Conservation (phyloP, 1,140 invertebrate species). For the Drosophila tsacasi region DNA sequence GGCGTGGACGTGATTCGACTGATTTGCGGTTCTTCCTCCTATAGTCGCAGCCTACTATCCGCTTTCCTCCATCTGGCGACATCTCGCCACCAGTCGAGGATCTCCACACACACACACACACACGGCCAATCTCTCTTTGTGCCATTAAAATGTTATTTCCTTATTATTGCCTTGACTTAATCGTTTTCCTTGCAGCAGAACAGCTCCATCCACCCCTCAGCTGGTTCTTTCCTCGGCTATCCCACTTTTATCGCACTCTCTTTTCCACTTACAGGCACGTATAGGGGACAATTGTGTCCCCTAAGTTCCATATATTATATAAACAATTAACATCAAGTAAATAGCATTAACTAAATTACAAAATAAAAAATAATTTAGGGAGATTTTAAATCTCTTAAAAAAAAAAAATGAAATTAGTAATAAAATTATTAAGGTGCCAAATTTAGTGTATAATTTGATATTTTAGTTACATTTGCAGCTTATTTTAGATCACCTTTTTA, state of each 20-base stretch:
- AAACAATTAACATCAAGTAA: background rate
- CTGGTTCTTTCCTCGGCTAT: slow-evolving; percentile 12
- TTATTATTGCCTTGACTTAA: slow-evolving; percentile 80
- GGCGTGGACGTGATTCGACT: slow-evolving; percentile 36
- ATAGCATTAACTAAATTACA: background rate
- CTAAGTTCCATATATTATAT: slow-evolving; percentile 3
- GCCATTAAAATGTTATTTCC: slow-evolving; percentile 82
- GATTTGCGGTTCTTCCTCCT: slow-evolving; percentile 39
- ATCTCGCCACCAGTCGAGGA: slow-evolving; percentile 11
- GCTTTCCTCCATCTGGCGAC: background rate
- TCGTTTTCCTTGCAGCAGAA: slow-evolving; percentile 55
- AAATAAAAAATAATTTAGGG: background rate
- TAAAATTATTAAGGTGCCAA: background rate
- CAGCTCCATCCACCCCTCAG: background rate
- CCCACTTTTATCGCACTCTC: slow-evolving; percentile 50
- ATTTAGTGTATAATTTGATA: too few relatives aligned
- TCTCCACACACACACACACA: slow-evolving; percentile 9
- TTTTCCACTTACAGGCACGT: slow-evolving; percentile 13
- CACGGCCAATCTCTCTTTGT: slow-evolving; percentile 37
- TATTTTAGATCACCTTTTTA: background rate
- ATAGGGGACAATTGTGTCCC: slow-evolving; percentile 58
- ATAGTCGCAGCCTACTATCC: slow-evolving; percentile 15
- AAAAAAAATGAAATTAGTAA: too few relatives aligned
- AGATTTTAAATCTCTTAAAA: too few relatives aligned
- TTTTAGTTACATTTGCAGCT: background rate